Conservation (phyloP, 2,113 vertebrate species). For the Corythaeola cristata region DNA sequence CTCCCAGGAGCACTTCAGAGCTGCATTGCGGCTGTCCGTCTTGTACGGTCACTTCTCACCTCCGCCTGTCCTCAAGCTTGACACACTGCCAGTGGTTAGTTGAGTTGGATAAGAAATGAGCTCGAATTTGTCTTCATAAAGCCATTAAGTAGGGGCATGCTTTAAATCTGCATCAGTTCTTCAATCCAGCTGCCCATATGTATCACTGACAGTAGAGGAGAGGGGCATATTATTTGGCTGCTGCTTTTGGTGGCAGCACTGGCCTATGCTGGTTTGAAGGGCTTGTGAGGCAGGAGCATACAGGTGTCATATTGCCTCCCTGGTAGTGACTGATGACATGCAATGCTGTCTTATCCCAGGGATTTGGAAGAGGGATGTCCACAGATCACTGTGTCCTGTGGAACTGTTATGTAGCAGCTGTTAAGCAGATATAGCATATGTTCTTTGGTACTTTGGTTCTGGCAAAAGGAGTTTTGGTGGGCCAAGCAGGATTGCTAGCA, state of each 20-base stretch:
- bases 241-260: not conserved
- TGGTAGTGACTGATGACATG: not conserved
- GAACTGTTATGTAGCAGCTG: not conserved
- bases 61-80: not conserved
- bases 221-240: not conserved
- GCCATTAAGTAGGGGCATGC: not conserved
- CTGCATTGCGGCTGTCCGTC: fast-evolving
- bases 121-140: not conserved
- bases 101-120: not conserved
- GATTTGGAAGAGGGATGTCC: not conserved
- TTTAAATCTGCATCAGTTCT: not conserved
- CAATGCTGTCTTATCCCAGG: fast-evolving
- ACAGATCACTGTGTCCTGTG: not conserved
- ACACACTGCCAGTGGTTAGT: not conserved
- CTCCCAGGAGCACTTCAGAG: not conserved
- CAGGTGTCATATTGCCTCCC: not conserved
- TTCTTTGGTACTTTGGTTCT: not conserved
- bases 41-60: not conserved
- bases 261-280: not conserved
- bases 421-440: not conserved
- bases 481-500: not conserved
- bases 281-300: fast-evolving
- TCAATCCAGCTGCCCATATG: fast-evolving
- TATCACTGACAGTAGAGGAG: not conserved
- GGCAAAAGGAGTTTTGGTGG: not conserved